Evolutionary conservation across 2,888 invertebrate genomes (phyloP), one percentile per base, ranked within the genome.

Genomic region (Gibbula magus): DNA sequence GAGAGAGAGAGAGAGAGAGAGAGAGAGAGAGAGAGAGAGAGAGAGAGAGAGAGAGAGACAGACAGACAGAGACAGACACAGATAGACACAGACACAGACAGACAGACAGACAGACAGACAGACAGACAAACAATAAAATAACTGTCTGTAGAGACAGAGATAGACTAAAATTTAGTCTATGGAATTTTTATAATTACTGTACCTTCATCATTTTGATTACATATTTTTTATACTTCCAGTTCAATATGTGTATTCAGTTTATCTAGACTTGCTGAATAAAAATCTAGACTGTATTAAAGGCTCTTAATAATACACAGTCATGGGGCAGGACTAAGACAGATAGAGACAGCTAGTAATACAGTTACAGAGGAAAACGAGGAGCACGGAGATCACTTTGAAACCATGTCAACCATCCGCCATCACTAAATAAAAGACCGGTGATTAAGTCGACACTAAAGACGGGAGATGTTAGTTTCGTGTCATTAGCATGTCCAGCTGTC

Each of bases 401-500:
- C 20, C 13, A 56, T 4, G 25, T 2, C 25, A 7, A 16, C 25
- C 22, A 56, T n/a, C 13, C 20, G 4, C 20, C 20, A 16, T 56
- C 25, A 16, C 25, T 56, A 25, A 18, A 20, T 56, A 56, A 61
- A 16, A 61, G 61, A 61, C 29, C 29, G 29, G 29, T 22, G 10
- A 61, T 61, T 61, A 29, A 25, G 29, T 22, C 25, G 61, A 29
- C 22, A 61, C 61, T 29, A 13, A 29, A 61, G 61, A 29, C 16
- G 13, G 16, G 61, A 61, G 61, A 61, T 61, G 61, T 25, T 61
- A 29, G 13, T 18, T 29, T 29, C 20, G 25, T 61, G 61, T 29
- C 61, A 61, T 61, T 61, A 61, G 22, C 61, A 25, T 61, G 61
- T 61, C 61, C 61, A 25, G 22, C 61, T 61, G 61, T 61, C 61